Evolutionary conservation across 1,140 invertebrate genomes (phyloP).

Genomic region (Maniola jurtina): DNA sequence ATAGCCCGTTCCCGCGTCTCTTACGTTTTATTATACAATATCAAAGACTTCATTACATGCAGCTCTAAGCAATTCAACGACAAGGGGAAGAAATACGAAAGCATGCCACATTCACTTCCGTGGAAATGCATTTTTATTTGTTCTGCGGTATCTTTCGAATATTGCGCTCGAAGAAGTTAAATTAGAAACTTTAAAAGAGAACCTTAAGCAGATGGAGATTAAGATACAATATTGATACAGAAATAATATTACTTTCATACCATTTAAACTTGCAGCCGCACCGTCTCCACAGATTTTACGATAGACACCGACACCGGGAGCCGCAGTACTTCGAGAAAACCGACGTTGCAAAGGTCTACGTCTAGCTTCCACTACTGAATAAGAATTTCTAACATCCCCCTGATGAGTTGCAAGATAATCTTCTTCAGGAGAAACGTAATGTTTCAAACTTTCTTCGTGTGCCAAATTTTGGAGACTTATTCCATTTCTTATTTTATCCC

Average conservation of each 20-base stretch:
- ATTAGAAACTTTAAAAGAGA: too few species aligned
- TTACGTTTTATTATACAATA: slow-evolving; percentile 71
- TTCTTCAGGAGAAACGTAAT: slow-evolving; percentile 57
- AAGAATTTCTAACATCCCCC: slow-evolving; percentile 61
- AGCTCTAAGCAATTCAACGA: slow-evolving; percentile 38
- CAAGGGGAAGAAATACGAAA: slow-evolving; percentile 47
- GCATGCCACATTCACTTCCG: slow-evolving; percentile 33
- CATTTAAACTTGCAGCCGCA: slow-evolving; percentile 4
- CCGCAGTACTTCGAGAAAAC: slow-evolving; percentile 45
- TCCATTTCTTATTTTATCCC: slow-evolving; percentile 57
- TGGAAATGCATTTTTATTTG: slow-evolving; percentile 4
- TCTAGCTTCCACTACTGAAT: slow-evolving; percentile 60
- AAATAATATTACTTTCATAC: slow-evolving; percentile 8
- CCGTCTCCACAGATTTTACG: slow-evolving; percentile 56
- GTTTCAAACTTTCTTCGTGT: slow-evolving; percentile 59
- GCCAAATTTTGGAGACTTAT: slow-evolving; percentile 66
- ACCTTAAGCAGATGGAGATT: too few species aligned
- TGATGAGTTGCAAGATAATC: slow-evolving; percentile 42
- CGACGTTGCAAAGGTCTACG: slow-evolving; percentile 49
- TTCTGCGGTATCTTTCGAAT: neutral
- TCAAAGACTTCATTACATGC: slow-evolving; percentile 51
- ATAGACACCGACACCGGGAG: slow-evolving; percentile 62
- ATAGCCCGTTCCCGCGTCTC: slow-evolving; percentile 65
- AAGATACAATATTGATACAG: neutral
- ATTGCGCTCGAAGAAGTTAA: too few species aligned